Evolutionary conservation across 2,797 vertebrate genomes (phyloP).

Genomic region (Tenualosa ilisha): DNA sequence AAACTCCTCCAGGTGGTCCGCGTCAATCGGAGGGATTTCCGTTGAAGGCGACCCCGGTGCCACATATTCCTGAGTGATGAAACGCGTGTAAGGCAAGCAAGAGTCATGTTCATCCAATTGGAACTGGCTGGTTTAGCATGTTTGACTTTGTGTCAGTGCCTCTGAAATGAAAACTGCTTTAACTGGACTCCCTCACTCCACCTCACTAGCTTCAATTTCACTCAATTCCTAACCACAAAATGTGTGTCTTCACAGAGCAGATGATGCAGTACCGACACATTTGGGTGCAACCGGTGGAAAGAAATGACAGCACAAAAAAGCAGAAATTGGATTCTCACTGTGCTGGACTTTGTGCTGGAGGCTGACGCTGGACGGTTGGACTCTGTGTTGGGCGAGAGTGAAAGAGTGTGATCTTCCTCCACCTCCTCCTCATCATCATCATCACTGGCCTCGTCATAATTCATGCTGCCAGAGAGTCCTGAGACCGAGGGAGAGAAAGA

Average conservation of each 20-base stretch:
- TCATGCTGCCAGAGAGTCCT: constrained; percentile 91
- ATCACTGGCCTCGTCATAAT: constrained; percentile 84
- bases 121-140: neutral
- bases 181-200: neutral
- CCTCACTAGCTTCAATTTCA: neutral
- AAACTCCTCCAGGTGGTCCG: constrained; percentile 89
- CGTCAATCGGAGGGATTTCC: constrained; percentile 76
- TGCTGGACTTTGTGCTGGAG: constrained; percentile 78
- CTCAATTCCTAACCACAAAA: neutral
- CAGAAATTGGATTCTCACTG: constrained; percentile 68
- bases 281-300: neutral
- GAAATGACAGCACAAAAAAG: neutral
- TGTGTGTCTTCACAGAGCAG: neutral
- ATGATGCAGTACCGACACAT: neutral
- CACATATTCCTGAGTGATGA: constrained; percentile 72
- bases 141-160: neutral
- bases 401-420: constrained; percentile 67
- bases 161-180: neutral
- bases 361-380: constrained; percentile 80
- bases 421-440: constrained; percentile 77
- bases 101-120: neutral
- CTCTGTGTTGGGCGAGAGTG: constrained; percentile 72
- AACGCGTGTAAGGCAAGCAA: neutral
- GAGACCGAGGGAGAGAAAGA: constrained; percentile 28
- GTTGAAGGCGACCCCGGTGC: constrained; percentile 71